A percentile compares a stretch with the other conserved stretches of the same genome.
Conservation (phyloP, 2,888 invertebrate genomes). For the Agonopterix arenella region DNA sequence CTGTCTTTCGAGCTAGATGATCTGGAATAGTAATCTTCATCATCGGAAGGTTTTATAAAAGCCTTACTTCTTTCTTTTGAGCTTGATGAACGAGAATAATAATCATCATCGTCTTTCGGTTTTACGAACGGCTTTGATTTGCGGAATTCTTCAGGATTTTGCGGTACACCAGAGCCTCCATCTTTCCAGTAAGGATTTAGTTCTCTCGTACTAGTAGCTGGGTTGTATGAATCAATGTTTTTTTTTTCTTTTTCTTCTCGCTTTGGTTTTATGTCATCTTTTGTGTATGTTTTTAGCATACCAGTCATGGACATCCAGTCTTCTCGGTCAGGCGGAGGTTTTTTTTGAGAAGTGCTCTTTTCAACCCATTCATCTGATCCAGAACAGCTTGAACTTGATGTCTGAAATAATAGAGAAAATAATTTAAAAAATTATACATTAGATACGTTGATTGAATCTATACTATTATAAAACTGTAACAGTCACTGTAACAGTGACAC, state of each 20-base stretch:
- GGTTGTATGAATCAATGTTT: conserved; percentile 79
- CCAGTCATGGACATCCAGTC: conserved; percentile 88
- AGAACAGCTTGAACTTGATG: conserved; percentile 44
- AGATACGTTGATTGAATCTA: too few species aligned
- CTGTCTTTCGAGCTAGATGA: neutral
- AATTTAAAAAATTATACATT: neutral
- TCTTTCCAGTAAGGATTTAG: conserved; percentile 95
- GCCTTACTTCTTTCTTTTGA: conserved; percentile 1
- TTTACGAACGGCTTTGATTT: conserved; percentile 51
- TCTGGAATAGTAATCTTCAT: conserved; percentile 9
- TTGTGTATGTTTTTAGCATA: conserved; percentile 60
- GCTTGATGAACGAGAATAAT: conserved; percentile 29
- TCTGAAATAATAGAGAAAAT: conserved; percentile 24
- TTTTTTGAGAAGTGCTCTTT: conserved; percentile 36
- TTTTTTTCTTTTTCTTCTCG: conserved; percentile 69
- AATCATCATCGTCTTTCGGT: conserved; percentile 50
- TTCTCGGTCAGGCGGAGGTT: conserved; percentile 68
- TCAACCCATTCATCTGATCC: conserved; percentile 80
- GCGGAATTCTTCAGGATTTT: conserved; percentile 46
- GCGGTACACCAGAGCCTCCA: conserved; percentile 90
- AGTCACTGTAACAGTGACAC: too few species aligned
- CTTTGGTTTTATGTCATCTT: conserved; percentile 63
- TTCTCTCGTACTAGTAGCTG: conserved; percentile 84
- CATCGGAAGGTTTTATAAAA: conserved; percentile 5
- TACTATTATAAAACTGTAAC: too few species aligned